These are phyloP conservation scores for Clarias batrachus DNA, from an alignment of 2,113 vertebrate species.

Conservation along the genomic window DNA sequence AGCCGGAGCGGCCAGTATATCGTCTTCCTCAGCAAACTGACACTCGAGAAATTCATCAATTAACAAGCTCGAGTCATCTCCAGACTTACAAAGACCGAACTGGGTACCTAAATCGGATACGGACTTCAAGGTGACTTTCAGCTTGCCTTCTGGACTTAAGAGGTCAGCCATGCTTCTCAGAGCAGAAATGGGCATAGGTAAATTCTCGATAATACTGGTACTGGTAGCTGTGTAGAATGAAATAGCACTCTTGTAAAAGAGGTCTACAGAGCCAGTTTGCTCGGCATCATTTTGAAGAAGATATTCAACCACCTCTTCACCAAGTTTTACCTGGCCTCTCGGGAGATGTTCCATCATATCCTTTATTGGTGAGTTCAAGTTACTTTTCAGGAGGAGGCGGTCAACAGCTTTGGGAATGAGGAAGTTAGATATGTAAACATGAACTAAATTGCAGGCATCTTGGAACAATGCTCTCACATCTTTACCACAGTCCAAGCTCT, in stretches of 20 bases:
- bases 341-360: slow-evolving; percentile 46
- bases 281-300: slow-evolving; percentile 39
- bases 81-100: slow-evolving; percentile 47
- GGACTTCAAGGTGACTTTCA: slow-evolving; percentile 32
- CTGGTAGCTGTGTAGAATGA: slow-evolving; percentile 62
- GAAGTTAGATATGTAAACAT: slow-evolving; percentile 50
- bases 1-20: neutral
- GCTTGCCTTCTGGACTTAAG: slow-evolving; percentile 53
- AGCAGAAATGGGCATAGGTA: slow-evolving; percentile 55
- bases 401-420: slow-evolving; percentile 18
- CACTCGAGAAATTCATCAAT: slow-evolving; percentile 54
- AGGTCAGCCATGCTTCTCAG: slow-evolving; percentile 57
- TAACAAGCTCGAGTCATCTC: slow-evolving; percentile 39
- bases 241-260: slow-evolving; percentile 48
- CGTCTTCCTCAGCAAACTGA: slow-evolving; percentile 38
- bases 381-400: slow-evolving; percentile 40
- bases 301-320: slow-evolving; percentile 47
- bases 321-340: slow-evolving; percentile 40
- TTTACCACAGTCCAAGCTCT: slow-evolving; percentile 34
- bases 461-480: slow-evolving; percentile 52
- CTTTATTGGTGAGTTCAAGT: slow-evolving; percentile 20
- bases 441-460: slow-evolving; percentile 50
- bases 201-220: slow-evolving; percentile 47
- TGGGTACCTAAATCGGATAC: slow-evolving; percentile 47
- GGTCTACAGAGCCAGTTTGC: neutral